These are phyloP conservation scores for Molorchus minor DNA, from an alignment of 2,888 invertebrate species.

Conservation along the genomic window DNA sequence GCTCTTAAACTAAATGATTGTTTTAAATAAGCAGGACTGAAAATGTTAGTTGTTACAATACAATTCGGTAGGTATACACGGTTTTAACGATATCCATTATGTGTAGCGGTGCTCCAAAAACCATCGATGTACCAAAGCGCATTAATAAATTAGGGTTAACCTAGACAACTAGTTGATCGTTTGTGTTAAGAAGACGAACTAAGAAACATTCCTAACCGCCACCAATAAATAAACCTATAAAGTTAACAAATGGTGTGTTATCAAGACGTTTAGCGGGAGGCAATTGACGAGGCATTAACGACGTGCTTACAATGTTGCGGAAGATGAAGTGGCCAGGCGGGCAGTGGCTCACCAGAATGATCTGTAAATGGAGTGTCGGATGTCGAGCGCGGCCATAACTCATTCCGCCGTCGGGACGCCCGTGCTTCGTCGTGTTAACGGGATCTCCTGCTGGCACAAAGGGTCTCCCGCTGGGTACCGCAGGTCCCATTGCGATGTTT, in stretches of 20 bases:
- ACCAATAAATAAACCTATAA: slow-evolving; percentile 57
- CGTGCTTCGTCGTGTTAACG: slow-evolving; percentile 50
- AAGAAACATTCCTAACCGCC: slow-evolving; percentile 20
- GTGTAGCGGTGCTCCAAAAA: too few relatives aligned
- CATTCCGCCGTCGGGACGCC: slow-evolving; percentile 59
- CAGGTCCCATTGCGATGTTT: slow-evolving; percentile 55
- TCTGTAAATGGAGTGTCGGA: slow-evolving; percentile 69
- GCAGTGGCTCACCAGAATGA: slow-evolving; percentile 67
- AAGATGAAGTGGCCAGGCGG: slow-evolving; percentile 65
- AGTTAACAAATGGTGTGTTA: slow-evolving; percentile 58
- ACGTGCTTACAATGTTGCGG: slow-evolving; percentile 54
- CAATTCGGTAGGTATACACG: too few relatives aligned
- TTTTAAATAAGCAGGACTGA: too few relatives aligned
- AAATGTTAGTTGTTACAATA: too few relatives aligned
- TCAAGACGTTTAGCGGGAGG: slow-evolving; percentile 59
- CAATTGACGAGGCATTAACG: slow-evolving; percentile 59
- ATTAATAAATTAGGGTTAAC: slow-evolving; percentile 18
- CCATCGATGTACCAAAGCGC: too few relatives aligned
- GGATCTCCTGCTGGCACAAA: slow-evolving; percentile 54
- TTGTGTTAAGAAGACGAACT: slow-evolving; percentile 16
- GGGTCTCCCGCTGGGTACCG: slow-evolving; percentile 56
- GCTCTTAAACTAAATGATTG: too few relatives aligned
- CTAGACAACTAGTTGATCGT: slow-evolving; percentile 12
- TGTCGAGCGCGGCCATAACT: slow-evolving; percentile 65
- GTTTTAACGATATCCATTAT: too few relatives aligned